A percentile compares a stretch with the other conserved stretches of the same genome.
Conservation (phyloP, 2,113 vertebrate species). For the Channa argus region DNA sequence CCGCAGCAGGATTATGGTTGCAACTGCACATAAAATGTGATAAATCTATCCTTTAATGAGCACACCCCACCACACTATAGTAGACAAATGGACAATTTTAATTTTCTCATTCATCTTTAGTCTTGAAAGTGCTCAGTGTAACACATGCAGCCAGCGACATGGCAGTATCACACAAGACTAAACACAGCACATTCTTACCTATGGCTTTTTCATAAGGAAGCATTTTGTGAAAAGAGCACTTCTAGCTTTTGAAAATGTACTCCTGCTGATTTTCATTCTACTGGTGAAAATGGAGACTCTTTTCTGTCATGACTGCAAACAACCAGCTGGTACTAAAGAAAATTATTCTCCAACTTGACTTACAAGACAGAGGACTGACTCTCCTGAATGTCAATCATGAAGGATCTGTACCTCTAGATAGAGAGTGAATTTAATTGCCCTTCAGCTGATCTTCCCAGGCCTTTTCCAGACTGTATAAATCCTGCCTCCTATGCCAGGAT, state of each 20-base stretch:
- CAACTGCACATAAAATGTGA: constrained; percentile 60
- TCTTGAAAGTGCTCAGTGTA: not conserved
- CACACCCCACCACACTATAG: constrained; percentile 12
- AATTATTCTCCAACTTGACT: constrained; percentile 13
- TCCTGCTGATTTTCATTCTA: constrained; percentile 30
- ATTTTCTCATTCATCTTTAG: too few relatives aligned
- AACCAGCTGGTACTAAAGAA: constrained; percentile 7
- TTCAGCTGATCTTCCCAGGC: constrained; percentile 7
- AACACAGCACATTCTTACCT: not conserved
- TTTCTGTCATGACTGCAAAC: constrained; percentile 21
- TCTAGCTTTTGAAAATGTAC: constrained; percentile 23
- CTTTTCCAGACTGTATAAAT: constrained; percentile 15
- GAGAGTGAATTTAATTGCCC: constrained; percentile 12
- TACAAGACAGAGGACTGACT: not conserved
- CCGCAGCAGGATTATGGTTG: constrained; percentile 58
- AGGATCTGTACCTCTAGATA: constrained; percentile 23
- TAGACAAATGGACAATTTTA: too few relatives aligned
- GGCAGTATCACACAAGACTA: not conserved
- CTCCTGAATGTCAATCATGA: constrained; percentile 11
- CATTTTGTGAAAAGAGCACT: not conserved
- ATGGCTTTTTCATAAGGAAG: not conserved
- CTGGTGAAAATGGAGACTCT: constrained; percentile 11
- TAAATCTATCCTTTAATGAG: constrained; percentile 49
- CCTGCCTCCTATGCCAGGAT: constrained; percentile 27
- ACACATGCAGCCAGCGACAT: not conserved